Base-by-base conservation (phyloP, 2,888 invertebrate genomes). In the Himalopsyche kuldschensis region DNA sequence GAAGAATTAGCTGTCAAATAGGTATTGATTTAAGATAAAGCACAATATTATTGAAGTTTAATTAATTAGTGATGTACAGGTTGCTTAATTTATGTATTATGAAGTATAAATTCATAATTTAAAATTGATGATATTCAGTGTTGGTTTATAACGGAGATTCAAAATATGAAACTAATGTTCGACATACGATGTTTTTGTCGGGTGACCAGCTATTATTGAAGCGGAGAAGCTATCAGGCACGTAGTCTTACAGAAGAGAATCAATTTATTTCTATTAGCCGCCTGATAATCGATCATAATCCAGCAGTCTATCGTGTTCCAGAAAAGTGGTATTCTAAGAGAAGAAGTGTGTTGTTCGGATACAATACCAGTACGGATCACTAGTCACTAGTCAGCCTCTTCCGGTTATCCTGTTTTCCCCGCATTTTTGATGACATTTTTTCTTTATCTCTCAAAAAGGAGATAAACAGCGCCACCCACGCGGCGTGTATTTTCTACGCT, bases 201-300 rank as follows among this genome's bases (percentile, higher is more conserved):
- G 69, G 69, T 69, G 69, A 27, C 27, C 27, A 27, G 20, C 30
- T 55, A 20, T 5, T 69, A 69, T 20, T 69, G 69, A 69, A 15
- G 27, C 27, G 69, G 3, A 27, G 11, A 27, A 69, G 15, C 15
- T 69, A 20, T 27, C 69, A 69, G 24, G 27, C 69, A 69, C 27
- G 69, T 27, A 69, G 69, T 11, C 27, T 27, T 69, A 27, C 78
- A 55, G 78, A 75, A 31, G 78, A 76, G 83, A 78, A 83, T 83
- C 83, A 83, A 80, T 83, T 69, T 69, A 69, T 69, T 80, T 81
- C 83, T 80, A 83, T 83, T 83, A 83, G 78, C 77, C 80, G 80
- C 24, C 82, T 80, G 85, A 83, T 81, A 81, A 85, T 85, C 85
- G 82, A 85, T 85, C 83, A 85, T 85, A 81, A 76, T 82, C 63